phyloP scores from a whole-genome alignment of 2,888 invertebrate genomes.

The Spisula solida region DNA sequence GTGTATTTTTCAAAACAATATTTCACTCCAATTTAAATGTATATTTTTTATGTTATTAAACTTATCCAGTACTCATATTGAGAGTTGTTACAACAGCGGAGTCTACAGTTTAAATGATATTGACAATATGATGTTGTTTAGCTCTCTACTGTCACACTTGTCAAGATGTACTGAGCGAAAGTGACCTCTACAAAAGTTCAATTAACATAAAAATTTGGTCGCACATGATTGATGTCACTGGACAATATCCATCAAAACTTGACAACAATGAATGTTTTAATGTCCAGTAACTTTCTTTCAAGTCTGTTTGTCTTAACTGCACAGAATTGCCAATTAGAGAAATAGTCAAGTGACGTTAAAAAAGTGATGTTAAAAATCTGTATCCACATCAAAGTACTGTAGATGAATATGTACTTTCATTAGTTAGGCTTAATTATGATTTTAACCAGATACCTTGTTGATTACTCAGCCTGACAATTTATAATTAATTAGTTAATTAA shows the following conservation, averaged over 20 bases:
- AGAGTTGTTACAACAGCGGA: not conserved
- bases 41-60: not conserved
- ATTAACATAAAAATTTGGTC: constrained; percentile 63
- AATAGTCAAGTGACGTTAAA: not conserved
- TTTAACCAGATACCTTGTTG: constrained; percentile 42
- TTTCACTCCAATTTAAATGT: not conserved
- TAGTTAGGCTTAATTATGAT: constrained; percentile 29
- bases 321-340: constrained; percentile 3
- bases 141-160: constrained; percentile 34
- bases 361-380: constrained; percentile 11
- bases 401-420: constrained; percentile 28
- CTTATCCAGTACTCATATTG: not conserved
- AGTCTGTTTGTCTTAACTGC: constrained; percentile 34
- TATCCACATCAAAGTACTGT: not conserved
- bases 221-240: constrained; percentile 61
- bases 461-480: constrained; percentile 56
- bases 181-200: constrained; percentile 63
- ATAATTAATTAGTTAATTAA: constrained; percentile 62
- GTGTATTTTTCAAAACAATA: not conserved
- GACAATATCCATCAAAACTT: constrained; percentile 59
- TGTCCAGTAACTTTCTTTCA: constrained; percentile 48
- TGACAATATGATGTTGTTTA: constrained; percentile 52
- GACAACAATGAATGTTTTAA: constrained; percentile 54
- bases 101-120: constrained; percentile 22
- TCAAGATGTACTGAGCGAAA: constrained; percentile 31